Base-by-base conservation (phyloP, 2,888 invertebrate species). In the Drosophila paranaensis region DNA sequence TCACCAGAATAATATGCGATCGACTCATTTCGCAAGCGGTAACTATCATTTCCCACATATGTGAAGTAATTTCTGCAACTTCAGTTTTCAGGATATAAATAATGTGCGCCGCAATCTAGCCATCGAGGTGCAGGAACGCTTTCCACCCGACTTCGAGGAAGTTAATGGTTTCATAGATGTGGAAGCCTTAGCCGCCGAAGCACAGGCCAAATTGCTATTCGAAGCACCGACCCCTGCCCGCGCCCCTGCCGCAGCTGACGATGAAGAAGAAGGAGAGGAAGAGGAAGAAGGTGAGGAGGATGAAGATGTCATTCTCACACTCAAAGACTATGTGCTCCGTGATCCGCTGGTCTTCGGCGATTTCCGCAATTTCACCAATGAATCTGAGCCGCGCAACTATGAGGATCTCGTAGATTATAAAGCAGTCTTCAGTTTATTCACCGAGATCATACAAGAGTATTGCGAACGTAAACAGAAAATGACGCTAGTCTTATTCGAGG, bases 391-490 rank as follows among this genome's bases (percentile, higher is more conserved):
- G 0, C 94, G 98, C 64, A 95, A 95, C 80, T 98, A 98, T 88
- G 98, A 98, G 90, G 98, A 98, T 91, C 93, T 98, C 14, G 93
- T 97, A 9, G 98, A 98, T 91, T 98, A 97, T 90, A 96, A 97
- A 83, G 97, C 97, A 0, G 95, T 97, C n/a, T 97, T 95, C 90
- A 96, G 95, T 80, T 93, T 98, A 2, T 97, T 98, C 89, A 96
- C 96, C 93, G 98, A 98, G 96, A 97, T 98, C 74, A 91, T 98
- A 48, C 97, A 97, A 79, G 96, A 97, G 80, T 98, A 96, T 92
- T 97, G 96, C 90, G 97, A 97, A 80, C 94, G 95, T 30, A 94
- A 95, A 56, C 94, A 94, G 68, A 95, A 96, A 89, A 94, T 98
- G 93, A 95, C 95, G 30, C 94, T 98, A 76, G 97, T 98, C 0